Percentiles rank a stretch among this genome's conserved stretches.
These are phyloP conservation scores for Thaumetopoea pityocampa DNA, from an alignment of 1,140 invertebrate genomes.

Conservation along the genomic window DNA sequence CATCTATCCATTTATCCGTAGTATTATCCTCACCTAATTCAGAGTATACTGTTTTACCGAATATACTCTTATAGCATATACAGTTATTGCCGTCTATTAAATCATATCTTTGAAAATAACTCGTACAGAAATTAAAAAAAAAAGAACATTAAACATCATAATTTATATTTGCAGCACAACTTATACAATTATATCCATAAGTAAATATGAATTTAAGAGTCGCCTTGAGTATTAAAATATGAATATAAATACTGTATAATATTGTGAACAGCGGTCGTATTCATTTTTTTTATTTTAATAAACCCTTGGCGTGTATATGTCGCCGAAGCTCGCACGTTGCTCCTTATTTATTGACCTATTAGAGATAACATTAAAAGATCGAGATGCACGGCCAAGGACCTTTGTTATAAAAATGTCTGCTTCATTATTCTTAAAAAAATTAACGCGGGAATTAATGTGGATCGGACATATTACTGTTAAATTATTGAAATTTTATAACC, in stretches of 20 bases:
- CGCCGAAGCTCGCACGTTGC: conserved; percentile 72
- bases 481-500: too few relatives aligned
- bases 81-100: too few relatives aligned
- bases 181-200: too few relatives aligned
- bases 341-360: conserved; percentile 75
- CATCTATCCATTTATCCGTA: too few relatives aligned
- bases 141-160: too few relatives aligned
- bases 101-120: too few relatives aligned
- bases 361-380: conserved; percentile 76
- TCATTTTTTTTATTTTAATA: conserved; percentile 65
- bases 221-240: conserved; percentile 31
- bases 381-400: conserved; percentile 74
- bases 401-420: conserved; percentile 75
- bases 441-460: conserved; percentile 46
- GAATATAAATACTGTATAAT: conserved; percentile 41
- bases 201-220: conserved; percentile 22
- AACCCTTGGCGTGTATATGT: conserved; percentile 61
- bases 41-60: too few relatives aligned
- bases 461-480: conserved; percentile 23
- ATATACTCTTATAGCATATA: too few relatives aligned
- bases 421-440: conserved; percentile 73
- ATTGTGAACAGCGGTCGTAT: conserved; percentile 54
- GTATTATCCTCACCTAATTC: too few relatives aligned
- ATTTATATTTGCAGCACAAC: not conserved
- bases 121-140: too few relatives aligned